Conservation (phyloP, 2,797 vertebrate genomes). For the Echeneis naucrates region DNA sequence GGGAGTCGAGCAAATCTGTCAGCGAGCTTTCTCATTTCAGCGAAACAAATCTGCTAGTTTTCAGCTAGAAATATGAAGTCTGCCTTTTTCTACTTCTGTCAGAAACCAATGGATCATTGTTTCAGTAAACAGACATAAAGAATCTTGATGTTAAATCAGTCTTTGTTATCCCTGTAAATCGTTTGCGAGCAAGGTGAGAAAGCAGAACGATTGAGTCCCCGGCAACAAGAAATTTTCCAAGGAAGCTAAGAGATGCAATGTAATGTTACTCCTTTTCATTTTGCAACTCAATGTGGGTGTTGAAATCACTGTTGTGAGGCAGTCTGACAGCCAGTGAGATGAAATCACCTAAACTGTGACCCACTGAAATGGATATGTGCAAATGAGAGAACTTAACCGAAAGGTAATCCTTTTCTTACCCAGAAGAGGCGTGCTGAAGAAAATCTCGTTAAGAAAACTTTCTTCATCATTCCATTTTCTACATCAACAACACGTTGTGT, state of each 20-base stretch:
- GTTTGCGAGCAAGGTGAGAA: no score
- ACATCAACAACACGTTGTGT: slow-evolving; percentile 35
- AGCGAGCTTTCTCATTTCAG: background rate
- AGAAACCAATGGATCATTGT: background rate
- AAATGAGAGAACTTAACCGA: slow-evolving; percentile 30
- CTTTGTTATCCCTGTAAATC: background rate
- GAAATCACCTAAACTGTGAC: slow-evolving; percentile 20
- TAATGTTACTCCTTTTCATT: slow-evolving; percentile 2
- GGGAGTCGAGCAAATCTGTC: background rate
- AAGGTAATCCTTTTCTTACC: slow-evolving; percentile 4
- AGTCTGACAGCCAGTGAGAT: slow-evolving; percentile 13
- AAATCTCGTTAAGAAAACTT: slow-evolving; percentile 35
- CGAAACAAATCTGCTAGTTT: background rate
- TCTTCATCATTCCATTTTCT: slow-evolving; percentile 19
- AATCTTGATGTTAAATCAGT: background rate
- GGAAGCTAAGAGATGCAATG: background rate
- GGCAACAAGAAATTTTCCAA: background rate
- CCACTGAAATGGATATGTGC: slow-evolving; percentile 34
- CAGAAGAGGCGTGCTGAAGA: slow-evolving; percentile 28
- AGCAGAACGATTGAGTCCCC: slow-evolving; percentile 4
- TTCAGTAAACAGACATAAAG: background rate
- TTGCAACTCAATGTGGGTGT: background rate
- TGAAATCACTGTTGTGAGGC: background rate
- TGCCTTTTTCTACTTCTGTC: background rate
- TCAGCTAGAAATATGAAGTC: background rate